Base-by-base conservation (phyloP, 2,888 invertebrate species). In the Chymomyza procnemis region DNA sequence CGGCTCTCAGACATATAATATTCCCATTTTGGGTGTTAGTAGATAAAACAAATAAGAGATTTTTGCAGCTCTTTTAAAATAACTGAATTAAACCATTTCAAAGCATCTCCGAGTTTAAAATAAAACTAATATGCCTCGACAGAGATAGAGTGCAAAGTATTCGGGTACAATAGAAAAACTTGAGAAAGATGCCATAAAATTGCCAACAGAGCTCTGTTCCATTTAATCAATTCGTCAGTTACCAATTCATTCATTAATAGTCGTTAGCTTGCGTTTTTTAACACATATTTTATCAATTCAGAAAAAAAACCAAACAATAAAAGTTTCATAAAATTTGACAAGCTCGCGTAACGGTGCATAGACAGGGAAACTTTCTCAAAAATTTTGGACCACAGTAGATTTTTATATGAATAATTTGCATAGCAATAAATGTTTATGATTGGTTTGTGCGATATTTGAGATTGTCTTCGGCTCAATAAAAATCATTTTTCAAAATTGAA, bases 271-370 rank as follows among this genome's bases (percentile, higher is more conserved):
- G 54, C 54, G 18, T 30, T 18, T 46, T 18, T 52, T 18, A 26
- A 41, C 9, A 41, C 34, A 41, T 12, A 41, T 41, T 41, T 41
- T 41, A 41, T 41, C 34, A 41, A 41, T 41, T 81, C 75, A 75
- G 75, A 72, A 70, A 54, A 52, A 57, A 62, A 69, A n/a, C n/a
- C n/a, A n/a, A n/a, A n/a, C n/a, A n/a, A 71, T 62, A 63, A 56
- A 67, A 65, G 69, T 80, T 79, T 82, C 75, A 82, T 82, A 77
- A 77, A 77, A 76, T 66, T 73, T 68, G 74, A 74, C 77, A 71
- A 47, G 46, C 67, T 34, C n/a, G 9, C 34, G 34, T 41, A 41
- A 41, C 34, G 34, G 34, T 41, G 34, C 52, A 21, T 46, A 47
- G 30, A 18, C 64, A 21, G 12, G 34, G 34, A 12, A 41, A 41